phyloP scores from a whole-genome alignment of 2,888 invertebrate genomes.

The Aricia artaxerxes region DNA sequence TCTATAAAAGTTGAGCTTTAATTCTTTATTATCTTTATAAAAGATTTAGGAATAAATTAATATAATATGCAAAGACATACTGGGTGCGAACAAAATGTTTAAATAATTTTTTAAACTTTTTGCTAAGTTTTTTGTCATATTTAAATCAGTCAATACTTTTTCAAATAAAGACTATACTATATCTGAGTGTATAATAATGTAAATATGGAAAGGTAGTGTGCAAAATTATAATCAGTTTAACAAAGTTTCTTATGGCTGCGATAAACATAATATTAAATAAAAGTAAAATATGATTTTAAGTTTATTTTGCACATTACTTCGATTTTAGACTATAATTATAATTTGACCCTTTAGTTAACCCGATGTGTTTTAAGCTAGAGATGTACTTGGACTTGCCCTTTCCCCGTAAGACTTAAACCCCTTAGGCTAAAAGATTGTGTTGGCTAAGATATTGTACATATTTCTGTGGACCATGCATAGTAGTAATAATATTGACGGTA shows the following conservation, averaged over 20 bases:
- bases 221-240: background rate
- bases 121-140: no score
- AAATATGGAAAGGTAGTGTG: background rate
- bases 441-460: conserved; percentile 19
- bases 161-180: background rate
- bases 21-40: no score
- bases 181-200: background rate
- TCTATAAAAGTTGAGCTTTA: no score
- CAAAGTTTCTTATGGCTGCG: background rate
- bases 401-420: conserved; percentile 2
- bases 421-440: conserved; percentile 16
- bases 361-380: conserved; percentile 24
- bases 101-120: no score
- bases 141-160: background rate
- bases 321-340: background rate
- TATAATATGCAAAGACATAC: no score
- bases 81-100: no score
- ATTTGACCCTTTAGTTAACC: conserved; percentile 10
- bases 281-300: background rate
- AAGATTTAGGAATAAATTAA: no score
- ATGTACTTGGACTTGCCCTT: conserved; percentile 25
- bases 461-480: conserved; percentile 34
- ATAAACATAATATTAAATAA: background rate
- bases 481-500: background rate
- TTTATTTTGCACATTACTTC: background rate